phyloP scores from a whole-genome alignment of 2,113 vertebrate genomes.

The Mirounga angustirostris region DNA sequence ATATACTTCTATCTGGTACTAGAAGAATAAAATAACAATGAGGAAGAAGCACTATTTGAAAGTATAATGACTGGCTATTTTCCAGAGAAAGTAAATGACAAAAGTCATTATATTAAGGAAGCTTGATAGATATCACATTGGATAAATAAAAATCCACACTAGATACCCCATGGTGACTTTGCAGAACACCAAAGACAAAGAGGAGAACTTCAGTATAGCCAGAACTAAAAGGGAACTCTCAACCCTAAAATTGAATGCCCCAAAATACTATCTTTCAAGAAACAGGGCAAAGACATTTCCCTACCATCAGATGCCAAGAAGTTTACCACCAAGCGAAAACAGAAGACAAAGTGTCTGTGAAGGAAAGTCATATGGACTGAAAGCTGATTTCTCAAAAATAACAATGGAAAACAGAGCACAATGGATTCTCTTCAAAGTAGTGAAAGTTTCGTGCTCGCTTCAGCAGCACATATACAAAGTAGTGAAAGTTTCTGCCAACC shows the following conservation, averaged over 20 bases:
- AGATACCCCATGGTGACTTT: accelerated
- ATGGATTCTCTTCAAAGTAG: too few relatives aligned
- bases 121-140: accelerated
- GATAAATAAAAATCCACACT: background rate
- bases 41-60: background rate
- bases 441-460: background rate
- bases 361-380: background rate
- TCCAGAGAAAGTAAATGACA: background rate
- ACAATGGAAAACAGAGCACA: background rate
- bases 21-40: background rate
- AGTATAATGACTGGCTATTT: background rate
- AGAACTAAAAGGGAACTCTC: background rate
- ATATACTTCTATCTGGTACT: too few relatives aligned
- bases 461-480: too few relatives aligned
- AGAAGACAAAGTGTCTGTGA: background rate
- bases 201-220: background rate
- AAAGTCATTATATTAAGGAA: background rate
- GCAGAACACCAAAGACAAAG: background rate
- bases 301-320: too few relatives aligned
- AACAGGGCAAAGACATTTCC: background rate
- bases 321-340: too few relatives aligned
- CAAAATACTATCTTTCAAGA: background rate
- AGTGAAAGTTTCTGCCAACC: background rate
- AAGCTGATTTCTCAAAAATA: background rate
- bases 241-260: too few relatives aligned